These are phyloP conservation scores for Nyctibius grandis DNA, from an alignment of 2,797 vertebrate genomes.

Conservation along the genomic window DNA sequence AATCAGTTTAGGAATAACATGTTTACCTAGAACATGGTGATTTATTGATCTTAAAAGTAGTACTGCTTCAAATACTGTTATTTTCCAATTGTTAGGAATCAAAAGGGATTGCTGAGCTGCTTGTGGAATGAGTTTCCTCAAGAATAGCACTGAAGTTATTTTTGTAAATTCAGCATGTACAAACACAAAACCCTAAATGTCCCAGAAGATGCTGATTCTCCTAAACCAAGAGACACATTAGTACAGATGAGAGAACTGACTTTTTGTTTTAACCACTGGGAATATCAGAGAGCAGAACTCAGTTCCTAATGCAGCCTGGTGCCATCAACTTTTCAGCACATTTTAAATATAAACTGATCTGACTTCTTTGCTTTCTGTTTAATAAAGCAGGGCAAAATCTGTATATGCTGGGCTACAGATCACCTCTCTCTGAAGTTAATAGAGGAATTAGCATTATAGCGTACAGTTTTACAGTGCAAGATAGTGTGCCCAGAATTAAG, in stretches of 20 bases:
- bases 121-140: not conserved
- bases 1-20: not conserved
- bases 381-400: constrained; percentile 28
- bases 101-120: not conserved
- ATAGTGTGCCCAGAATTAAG: constrained; percentile 11
- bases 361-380: constrained; percentile 56
- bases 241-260: constrained; percentile 30
- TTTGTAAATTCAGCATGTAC: not conserved
- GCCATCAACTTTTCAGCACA: constrained; percentile 30
- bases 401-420: constrained; percentile 15
- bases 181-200: constrained; percentile 7
- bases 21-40: not conserved
- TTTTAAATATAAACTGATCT: constrained; percentile 40
- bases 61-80: not conserved
- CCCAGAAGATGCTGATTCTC: constrained; percentile 52
- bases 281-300: constrained; percentile 2
- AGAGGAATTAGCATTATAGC: constrained; percentile 27
- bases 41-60: constrained; percentile 10
- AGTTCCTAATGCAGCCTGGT: constrained; percentile 9
- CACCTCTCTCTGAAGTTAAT: not conserved
- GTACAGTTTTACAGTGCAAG: not conserved
- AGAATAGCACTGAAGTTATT: not conserved
- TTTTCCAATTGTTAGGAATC: constrained; percentile 9
- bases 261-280: constrained; percentile 42
- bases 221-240: constrained; percentile 27